Evolutionary conservation across 2,888 invertebrate species (phyloP), one percentile per base, ranked within the genome.

Genomic region (Nephrotoma flavescens): DNA sequence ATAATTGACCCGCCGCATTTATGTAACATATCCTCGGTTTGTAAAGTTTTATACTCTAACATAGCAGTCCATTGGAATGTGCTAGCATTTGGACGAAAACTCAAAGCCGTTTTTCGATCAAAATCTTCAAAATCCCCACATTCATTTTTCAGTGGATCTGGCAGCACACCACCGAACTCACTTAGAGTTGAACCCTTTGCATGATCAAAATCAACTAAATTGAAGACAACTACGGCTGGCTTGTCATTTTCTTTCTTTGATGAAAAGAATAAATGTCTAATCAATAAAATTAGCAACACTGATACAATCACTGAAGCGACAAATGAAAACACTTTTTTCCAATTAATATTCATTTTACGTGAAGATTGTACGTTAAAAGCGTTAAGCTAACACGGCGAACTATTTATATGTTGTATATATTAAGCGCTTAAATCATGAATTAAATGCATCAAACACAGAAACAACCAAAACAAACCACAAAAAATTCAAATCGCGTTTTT

Each of bases 1-100:
- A 96, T 95, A 57, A 96, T 91, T 6, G 95, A 95, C 0, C 96
- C 96, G 0, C 95, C 96, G 89, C 96, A 96, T 88, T 95, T 90
- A 71, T 71, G 7, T 31, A 71, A 3, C 19, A 71, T 11, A 9
- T 31, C 31, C 3, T 71, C 31, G 9, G 19, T 31, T 9, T 71
- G 71, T 31, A 71, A 31, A 0, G 71, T 31, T 71, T 71, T 19
- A 42, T 84, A 84, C 2, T 84, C 15, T 4, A 84, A 15, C 6
- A 84, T n/a, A 2, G 9, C 84, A n/a, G 84, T 84, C 84, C 84
- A 84, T 15, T 12, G n/a, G 9, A 84, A 84, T 42, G n/a, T 0
- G 2, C n/a, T 15, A 15, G 15, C 7, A 42, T 84, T 84, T 6
- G 84, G n/a, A 7, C 3, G 7, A 84, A 84, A 84, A 84, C n/a